Base-by-base conservation (phyloP, 2,113 vertebrate genomes). In the Gnathonemus longibarbis region DNA sequence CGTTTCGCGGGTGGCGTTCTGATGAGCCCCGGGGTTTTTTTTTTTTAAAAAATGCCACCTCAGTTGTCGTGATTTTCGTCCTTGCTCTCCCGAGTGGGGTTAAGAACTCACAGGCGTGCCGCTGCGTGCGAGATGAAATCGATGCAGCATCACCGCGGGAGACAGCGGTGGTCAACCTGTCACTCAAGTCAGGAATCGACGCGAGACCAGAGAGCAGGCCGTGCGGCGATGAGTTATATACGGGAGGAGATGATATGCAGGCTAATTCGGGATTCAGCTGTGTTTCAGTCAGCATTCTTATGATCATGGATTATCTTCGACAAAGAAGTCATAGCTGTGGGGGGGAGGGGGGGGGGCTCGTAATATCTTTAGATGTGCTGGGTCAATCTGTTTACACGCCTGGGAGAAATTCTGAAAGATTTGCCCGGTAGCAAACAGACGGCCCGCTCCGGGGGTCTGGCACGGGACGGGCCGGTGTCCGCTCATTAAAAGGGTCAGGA, bases 101-200 rank as follows among this genome's bases (percentile, higher is more conserved):
- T 52, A 52, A 42, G 35, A n/a, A n/a, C 46, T 31, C 74, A 27
- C 58, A 2, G 45, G 11, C 27, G 10, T 50, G 74, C 35, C 19
- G 0, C 70, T 53, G 49, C 8, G 49, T 17, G 50, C 49, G n/a
- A 27, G 80, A 39, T 21, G 48, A 89, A 42, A 48, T 84, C 49
- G 50, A 83, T 9, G 19, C 7, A 19, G 3, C 11, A 11, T 53
- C 35, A 39, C 88, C 19, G 39, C 50, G 42, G 88, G 88, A 88
- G 91, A 88, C 87, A 70, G 88, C 84, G 53, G 45, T 42, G 11
- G 58, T 77, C 80, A 86, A 42, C 92, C 90, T 90, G 77, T 92
- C 90, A 91, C 91, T 93, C 85, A 85, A 85, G 80, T 77, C 13
- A 66, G 50, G 80, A 87, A 91, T 91, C 88, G 24, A 91, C 91